Evolutionary conservation across 2,797 vertebrate species (phyloP).

Genomic region (Hemibagrus guttatus): DNA sequence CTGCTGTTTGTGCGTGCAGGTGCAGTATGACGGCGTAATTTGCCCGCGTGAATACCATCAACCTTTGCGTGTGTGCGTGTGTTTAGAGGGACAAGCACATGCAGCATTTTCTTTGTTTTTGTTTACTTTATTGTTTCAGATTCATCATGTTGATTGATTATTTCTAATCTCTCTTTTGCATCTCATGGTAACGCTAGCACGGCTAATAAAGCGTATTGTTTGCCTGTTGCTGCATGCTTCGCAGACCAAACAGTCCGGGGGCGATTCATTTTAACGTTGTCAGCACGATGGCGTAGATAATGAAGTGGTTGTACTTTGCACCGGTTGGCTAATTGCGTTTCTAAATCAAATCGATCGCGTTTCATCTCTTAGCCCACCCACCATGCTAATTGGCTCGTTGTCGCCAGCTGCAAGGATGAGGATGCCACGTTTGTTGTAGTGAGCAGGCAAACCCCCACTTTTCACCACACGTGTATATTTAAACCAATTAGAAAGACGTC

Average conservation of each 20-base stretch:
- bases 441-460: background rate
- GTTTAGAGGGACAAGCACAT: background rate
- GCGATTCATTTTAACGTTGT: constrained; percentile 26
- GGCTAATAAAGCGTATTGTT: constrained; percentile 33
- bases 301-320: constrained; percentile 40
- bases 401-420: background rate
- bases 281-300: constrained; percentile 29
- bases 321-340: constrained; percentile 33
- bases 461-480: background rate
- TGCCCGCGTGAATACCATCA: background rate
- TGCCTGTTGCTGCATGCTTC: constrained; percentile 32
- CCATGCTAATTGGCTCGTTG: background rate
- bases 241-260: background rate
- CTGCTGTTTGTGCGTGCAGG: constrained; percentile 33
- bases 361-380: constrained; percentile 6
- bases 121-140: background rate
- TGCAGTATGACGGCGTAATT: background rate
- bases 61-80: background rate
- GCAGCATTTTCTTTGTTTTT: background rate
- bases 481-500: constrained; percentile 20
- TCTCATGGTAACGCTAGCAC: background rate
- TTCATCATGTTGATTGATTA: constrained; percentile 31
- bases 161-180: background rate
- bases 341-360: constrained; percentile 19
- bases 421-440: background rate